Conservation (phyloP, 1,140 invertebrate genomes). For the Nasonia giraulti region DNA sequence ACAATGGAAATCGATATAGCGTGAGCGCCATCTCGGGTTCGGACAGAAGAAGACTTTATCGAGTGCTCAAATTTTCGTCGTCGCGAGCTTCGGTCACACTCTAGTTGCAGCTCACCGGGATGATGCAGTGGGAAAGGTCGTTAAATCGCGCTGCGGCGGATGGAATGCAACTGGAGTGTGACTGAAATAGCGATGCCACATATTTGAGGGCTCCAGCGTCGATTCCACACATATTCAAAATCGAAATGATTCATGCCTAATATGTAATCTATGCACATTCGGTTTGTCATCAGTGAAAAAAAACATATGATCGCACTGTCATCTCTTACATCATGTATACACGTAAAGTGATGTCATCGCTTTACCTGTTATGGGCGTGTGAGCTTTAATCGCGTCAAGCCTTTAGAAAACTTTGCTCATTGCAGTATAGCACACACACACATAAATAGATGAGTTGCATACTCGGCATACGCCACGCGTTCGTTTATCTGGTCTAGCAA, state of each 20-base stretch:
- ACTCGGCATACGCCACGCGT: background rate
- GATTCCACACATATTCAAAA: too few species aligned
- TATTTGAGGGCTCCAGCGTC: background rate
- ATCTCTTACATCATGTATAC: too few species aligned
- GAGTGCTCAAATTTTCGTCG: background rate
- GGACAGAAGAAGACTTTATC: background rate
- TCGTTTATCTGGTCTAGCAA: background rate
- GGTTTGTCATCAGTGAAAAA: too few species aligned
- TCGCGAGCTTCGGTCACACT: background rate
- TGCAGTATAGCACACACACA: background rate
- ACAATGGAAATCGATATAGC: conserved; percentile 26
- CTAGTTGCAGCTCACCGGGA: background rate
- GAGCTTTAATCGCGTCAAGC: background rate
- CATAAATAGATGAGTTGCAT: background rate
- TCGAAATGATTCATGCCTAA: too few species aligned
- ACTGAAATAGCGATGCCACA: background rate
- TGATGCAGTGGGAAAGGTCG: conserved; percentile 7
- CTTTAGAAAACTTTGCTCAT: background rate
- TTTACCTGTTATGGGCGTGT: background rate
- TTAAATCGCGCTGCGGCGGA: background rate
- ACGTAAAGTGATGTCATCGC: background rate
- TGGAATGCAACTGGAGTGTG: conserved; percentile 15
- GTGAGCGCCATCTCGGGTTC: background rate
- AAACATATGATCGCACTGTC: too few species aligned
- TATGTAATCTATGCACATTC: too few species aligned